These are phyloP conservation scores for Chironomus tentans DNA, from an alignment of 2,888 invertebrate species.

Conservation along the genomic window DNA sequence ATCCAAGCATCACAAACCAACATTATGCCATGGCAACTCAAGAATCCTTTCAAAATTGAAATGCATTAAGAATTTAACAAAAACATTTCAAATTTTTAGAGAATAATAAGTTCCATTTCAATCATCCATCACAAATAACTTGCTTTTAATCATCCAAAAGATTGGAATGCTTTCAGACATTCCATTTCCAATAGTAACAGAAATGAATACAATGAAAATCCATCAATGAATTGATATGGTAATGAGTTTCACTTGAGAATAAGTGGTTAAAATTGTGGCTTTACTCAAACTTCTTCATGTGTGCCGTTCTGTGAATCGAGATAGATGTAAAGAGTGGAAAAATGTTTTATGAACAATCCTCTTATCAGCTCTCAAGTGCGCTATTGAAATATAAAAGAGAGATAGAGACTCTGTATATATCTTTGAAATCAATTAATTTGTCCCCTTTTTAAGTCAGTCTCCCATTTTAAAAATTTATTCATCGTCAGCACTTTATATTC, in stretches of 20 bases:
- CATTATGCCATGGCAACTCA: too few relatives aligned
- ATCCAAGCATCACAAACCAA: too few relatives aligned
- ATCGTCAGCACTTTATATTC: conserved; percentile 13
- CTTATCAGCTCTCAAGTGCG: conserved; percentile 11
- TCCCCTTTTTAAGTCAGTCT: background rate
- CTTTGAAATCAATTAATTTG: conserved; percentile 24
- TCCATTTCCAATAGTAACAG: background rate
- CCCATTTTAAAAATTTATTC: conserved; percentile 14
- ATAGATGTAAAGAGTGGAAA: background rate
- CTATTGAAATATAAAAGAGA: background rate
- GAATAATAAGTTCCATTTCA: too few relatives aligned
- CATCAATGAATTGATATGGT: conserved; percentile 17
- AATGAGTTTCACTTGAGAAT: conserved; percentile 11
- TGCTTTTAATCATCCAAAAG: too few relatives aligned
- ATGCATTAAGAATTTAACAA: too few relatives aligned
- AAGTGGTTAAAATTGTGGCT: conserved; percentile 14
- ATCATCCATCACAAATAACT: too few relatives aligned
- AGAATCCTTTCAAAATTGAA: too few relatives aligned
- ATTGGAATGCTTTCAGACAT: too few relatives aligned
- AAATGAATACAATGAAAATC: background rate
- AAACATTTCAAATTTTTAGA: too few relatives aligned
- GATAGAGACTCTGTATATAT: background rate
- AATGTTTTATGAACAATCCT: conserved; percentile 18
- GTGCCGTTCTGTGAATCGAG: background rate
- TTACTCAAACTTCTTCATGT: background rate